Evolutionary conservation across 2,888 invertebrate genomes (phyloP), one percentile per base, ranked within the genome.

Genomic region (Phania funesta): DNA sequence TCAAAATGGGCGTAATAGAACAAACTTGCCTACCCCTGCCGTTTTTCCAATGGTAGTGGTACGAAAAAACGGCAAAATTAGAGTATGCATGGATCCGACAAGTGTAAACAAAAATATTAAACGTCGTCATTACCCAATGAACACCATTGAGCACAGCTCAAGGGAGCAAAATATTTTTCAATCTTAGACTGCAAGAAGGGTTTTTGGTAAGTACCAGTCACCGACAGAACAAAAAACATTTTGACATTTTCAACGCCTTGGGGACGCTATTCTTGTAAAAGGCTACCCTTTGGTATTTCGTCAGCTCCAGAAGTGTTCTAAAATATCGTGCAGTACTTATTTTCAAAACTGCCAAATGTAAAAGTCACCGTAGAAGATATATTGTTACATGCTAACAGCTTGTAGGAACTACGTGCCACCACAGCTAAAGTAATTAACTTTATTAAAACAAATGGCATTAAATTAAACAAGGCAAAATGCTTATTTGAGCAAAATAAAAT

Each of bases 281-380:
- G 79, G 18, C n/a, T 79, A 13, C 74, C 77, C 20, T 83, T 81
- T 58, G 81, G 68, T 9, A 58, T 83, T 24, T 76, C 71, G 24
- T 75, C 83, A 41, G 80, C 80, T 18, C 56, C 83, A 85, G 87
- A 89, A 88, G 85, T 86, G 60, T 85, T 80, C 48, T 79, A 80
- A 56, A 67, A 85, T 67, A 58, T 80, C 46, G 80, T 86, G 77
- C 80, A 52, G 20, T 32, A 54, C 35, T 5, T 83, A 24, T 22
- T 84, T 9, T 56, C 74, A 48, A 80, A 65, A 35, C 50, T 83
- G 35, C 60, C 64, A 64, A 84, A 84, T 52, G 78, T 83, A 11
- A 67, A 82, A 41, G 67, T 79, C 0, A 84, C 85, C 7, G 83
- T 86, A 64, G 86, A 86, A 68, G 87, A 86, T 62, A 71, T 87